Percentiles rank a stretch among this genome's conserved stretches.
Evolutionary conservation across 2,888 invertebrate species (phyloP).

Genomic region (Macrosoma leucophasiata): DNA sequence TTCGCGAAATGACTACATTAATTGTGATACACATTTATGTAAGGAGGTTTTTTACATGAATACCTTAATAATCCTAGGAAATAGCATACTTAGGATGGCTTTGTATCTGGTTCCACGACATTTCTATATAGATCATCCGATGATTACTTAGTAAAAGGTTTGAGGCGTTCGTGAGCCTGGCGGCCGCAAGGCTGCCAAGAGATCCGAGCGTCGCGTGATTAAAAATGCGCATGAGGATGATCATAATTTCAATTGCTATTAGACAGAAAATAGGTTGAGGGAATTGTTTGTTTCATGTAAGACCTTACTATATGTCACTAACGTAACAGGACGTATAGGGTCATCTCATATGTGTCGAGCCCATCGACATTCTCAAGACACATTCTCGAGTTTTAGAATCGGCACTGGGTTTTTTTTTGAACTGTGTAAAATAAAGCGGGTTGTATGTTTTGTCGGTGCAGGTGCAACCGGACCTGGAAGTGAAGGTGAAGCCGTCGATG

Average conservation of each 20-base stretch:
- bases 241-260: background rate
- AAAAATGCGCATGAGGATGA: constrained; percentile 54
- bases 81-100: too few species aligned
- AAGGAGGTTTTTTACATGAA: too few species aligned
- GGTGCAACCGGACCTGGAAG: constrained; percentile 91
- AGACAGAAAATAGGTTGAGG: background rate
- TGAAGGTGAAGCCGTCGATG: constrained; percentile 96
- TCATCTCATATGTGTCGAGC: too few species aligned
- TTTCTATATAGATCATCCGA: constrained; percentile 40
- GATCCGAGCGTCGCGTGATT: constrained; percentile 61
- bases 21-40: too few species aligned
- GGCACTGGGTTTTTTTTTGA: too few species aligned
- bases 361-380: too few species aligned
- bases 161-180: constrained; percentile 68
- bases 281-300: background rate
- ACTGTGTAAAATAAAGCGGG: constrained; percentile 1
- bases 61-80: too few species aligned
- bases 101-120: too few species aligned
- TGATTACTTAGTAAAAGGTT: constrained; percentile 77
- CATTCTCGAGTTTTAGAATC: too few species aligned
- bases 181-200: constrained; percentile 46
- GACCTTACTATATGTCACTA: background rate
- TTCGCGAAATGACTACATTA: too few species aligned
- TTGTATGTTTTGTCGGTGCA: constrained; percentile 23
- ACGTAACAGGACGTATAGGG: too few species aligned